Percentiles rank a stretch among this genome's conserved stretches.
These are phyloP conservation scores for Rhagophthalmus giganteus DNA, from an alignment of 2,888 invertebrate species.

Conservation along the genomic window DNA sequence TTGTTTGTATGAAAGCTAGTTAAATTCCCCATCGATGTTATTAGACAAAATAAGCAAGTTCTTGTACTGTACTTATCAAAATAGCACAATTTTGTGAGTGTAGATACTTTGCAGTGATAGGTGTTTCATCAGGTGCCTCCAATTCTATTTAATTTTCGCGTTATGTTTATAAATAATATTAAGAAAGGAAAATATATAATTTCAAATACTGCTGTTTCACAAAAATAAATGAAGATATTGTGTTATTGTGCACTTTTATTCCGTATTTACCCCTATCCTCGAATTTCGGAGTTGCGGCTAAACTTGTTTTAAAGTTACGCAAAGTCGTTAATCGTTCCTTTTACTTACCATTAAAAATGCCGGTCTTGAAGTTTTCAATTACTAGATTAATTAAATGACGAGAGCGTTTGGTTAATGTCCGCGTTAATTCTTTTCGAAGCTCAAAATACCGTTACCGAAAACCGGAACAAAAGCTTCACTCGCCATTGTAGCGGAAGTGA, in stretches of 20 bases:
- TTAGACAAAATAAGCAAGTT: slow-evolving; percentile 19
- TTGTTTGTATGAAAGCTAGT: slow-evolving; percentile 12
- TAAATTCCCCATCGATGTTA: slow-evolving; percentile 17
- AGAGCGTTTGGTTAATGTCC: slow-evolving; percentile 45
- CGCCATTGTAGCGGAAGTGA: slow-evolving; percentile 55
- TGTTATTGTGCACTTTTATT: slow-evolving; percentile 14
- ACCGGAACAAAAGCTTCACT: slow-evolving; percentile 49
- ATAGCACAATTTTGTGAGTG: slow-evolving; percentile 44
- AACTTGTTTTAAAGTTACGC: background rate
- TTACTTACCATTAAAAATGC: slow-evolving; percentile 37
- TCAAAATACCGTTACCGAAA: slow-evolving; percentile 40
- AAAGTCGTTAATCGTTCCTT: slow-evolving; percentile 20
- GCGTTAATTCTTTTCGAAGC: slow-evolving; percentile 48
- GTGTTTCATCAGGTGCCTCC: slow-evolving; percentile 54
- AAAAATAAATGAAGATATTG: slow-evolving; percentile 52
- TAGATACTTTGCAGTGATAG: slow-evolving; percentile 50
- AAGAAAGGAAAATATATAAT: slow-evolving; percentile 53
- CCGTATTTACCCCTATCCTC: background rate
- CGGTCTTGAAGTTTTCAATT: slow-evolving; percentile 48
- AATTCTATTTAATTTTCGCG: slow-evolving; percentile 51
- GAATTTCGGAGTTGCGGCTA: background rate
- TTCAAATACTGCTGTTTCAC: slow-evolving; percentile 56
- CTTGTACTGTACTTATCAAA: slow-evolving; percentile 47
- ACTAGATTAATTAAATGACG: slow-evolving; percentile 51
- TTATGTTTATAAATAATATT: slow-evolving; percentile 52